Percentiles rank a stretch among this genome's conserved stretches.
Evolutionary conservation across 2,888 invertebrate species (phyloP).

Genomic region (Zygogramma bicolorata): DNA sequence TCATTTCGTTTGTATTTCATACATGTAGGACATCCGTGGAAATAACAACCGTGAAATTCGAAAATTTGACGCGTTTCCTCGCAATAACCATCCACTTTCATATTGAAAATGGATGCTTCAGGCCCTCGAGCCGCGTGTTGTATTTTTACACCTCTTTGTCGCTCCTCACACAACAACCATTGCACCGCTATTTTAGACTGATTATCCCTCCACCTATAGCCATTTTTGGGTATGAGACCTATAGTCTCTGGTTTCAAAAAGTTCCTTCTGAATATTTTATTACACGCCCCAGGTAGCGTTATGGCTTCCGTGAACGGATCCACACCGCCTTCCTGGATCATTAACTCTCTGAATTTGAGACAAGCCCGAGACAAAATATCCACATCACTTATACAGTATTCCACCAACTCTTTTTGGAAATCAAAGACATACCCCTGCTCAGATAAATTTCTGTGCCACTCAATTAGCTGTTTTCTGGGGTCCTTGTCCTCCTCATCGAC

Average conservation of each 20-base stretch:
- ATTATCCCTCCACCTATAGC: neutral
- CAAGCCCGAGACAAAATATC: neutral
- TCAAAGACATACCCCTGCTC: neutral
- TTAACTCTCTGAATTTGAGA: neutral
- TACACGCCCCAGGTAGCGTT: conserved; percentile 50
- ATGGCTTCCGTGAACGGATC: conserved; percentile 47
- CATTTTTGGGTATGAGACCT: conserved; percentile 43
- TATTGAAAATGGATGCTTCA: neutral
- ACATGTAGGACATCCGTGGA: too few species aligned
- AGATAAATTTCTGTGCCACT: neutral
- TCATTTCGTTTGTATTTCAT: conserved; percentile 14
- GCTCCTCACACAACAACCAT: conserved; percentile 4
- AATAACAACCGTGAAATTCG: neutral
- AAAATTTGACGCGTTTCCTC: neutral
- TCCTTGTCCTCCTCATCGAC: neutral
- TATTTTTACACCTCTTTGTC: neutral
- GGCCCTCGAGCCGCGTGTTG: neutral
- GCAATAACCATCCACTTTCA: conserved; percentile 8
- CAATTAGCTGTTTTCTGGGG: neutral
- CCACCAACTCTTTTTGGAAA: neutral
- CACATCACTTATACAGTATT: neutral
- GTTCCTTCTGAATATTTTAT: conserved; percentile 42
- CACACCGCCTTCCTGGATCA: neutral
- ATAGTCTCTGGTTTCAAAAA: conserved; percentile 49
- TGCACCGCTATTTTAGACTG: conserved; percentile 4